Conservation (phyloP, 2,888 invertebrate genomes). For the Callosobruchus maculatus region DNA sequence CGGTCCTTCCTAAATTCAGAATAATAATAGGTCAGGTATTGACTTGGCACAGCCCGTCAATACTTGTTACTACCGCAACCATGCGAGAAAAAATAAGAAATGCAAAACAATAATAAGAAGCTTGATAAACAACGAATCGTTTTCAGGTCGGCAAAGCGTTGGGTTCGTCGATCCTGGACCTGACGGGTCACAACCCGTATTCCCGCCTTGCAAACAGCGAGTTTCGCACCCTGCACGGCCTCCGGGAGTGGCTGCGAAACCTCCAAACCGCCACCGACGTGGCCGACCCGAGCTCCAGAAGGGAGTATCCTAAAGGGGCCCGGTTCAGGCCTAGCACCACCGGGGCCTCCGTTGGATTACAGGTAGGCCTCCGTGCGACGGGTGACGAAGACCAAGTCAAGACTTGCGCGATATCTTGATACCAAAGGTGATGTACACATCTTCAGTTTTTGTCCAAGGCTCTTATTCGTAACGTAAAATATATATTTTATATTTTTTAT, state of each 20-base stretch:
- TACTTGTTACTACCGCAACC: too few relatives aligned
- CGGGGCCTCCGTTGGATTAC: conserved; percentile 3
- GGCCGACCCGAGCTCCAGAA: conserved; percentile 21
- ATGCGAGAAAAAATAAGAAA: too few relatives aligned
- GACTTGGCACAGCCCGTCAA: too few relatives aligned
- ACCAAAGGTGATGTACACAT: too few relatives aligned
- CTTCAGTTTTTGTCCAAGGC: too few relatives aligned
- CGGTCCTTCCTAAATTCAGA: too few relatives aligned
- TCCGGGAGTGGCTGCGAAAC: conserved; percentile 60
- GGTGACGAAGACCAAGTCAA: background rate
- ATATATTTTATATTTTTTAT: too few relatives aligned
- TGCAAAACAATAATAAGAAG: too few relatives aligned
- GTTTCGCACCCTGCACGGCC: conserved; percentile 66
- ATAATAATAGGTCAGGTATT: too few relatives aligned
- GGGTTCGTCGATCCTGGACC: conserved; percentile 79
- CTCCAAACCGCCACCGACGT: conserved; percentile 28
- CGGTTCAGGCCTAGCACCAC: background rate
- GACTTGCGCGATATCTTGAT: background rate
- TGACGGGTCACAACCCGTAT: conserved; percentile 76
- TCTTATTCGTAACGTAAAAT: too few relatives aligned
- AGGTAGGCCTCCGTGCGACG: conserved; percentile 10
- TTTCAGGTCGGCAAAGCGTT: conserved; percentile 73
- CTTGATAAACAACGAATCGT: background rate
- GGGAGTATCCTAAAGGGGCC: conserved; percentile 1
- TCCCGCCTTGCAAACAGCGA: conserved; percentile 79